Evolutionary conservation across 2,797 vertebrate genomes (phyloP).

Genomic region (Kryptolebias ocellatus): DNA sequence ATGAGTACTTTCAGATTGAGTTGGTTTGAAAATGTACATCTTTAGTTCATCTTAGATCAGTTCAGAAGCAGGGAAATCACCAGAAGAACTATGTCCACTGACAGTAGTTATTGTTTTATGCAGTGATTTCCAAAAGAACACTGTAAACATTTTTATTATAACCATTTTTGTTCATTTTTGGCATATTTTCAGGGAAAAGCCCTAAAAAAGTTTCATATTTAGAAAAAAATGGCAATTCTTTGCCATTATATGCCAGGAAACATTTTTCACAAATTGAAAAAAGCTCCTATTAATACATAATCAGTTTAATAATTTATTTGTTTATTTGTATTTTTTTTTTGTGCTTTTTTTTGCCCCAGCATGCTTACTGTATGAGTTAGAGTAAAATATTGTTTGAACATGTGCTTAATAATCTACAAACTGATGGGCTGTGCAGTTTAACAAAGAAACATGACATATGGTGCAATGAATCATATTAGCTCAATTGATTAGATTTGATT

Average conservation of each 20-base stretch:
- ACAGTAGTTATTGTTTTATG: background rate
- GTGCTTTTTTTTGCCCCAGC: too few species aligned
- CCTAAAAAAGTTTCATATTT: too few species aligned
- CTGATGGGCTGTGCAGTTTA: conserved; percentile 19
- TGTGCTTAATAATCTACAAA: conserved; percentile 34
- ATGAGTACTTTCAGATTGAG: background rate
- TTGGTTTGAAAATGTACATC: background rate
- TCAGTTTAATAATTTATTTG: too few species aligned
- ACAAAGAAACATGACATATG: conserved; percentile 48
- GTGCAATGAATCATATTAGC: conserved; percentile 45
- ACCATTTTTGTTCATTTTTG: background rate
- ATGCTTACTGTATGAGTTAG: background rate
- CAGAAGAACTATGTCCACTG: background rate
- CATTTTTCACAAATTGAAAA: too few species aligned
- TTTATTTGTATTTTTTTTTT: too few species aligned
- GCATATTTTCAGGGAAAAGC: background rate
- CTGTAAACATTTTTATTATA: background rate
- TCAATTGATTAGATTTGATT: conserved; percentile 67
- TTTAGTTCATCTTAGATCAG: too few species aligned
- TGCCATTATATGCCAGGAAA: too few species aligned
- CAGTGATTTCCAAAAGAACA: background rate
- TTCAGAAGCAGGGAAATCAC: background rate
- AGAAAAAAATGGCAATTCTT: too few species aligned
- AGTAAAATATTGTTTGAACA: conserved; percentile 17
- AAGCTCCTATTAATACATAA: too few species aligned